These are phyloP conservation scores for Onychostoma macrolepis DNA, from an alignment of 2,113 vertebrate genomes.

Conservation along the genomic window DNA sequence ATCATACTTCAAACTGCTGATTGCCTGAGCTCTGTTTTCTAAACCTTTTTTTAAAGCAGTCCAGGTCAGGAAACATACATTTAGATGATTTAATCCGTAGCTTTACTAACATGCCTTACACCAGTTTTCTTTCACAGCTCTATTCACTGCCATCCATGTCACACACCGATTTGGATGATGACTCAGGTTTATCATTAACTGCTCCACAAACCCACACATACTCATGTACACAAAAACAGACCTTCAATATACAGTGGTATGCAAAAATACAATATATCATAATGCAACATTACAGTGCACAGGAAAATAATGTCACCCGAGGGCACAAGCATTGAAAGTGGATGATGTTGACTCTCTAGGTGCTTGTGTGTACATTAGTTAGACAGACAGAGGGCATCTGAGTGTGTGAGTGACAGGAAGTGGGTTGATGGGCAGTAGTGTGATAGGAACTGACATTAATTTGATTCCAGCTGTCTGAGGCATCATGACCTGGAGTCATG, in stretches of 20 bases:
- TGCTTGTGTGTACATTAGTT: slow-evolving; percentile 8
- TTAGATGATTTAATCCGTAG: neutral
- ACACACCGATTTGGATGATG: slow-evolving; percentile 33
- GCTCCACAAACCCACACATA: slow-evolving; percentile 20
- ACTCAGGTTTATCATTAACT: slow-evolving; percentile 59
- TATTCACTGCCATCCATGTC: slow-evolving; percentile 23
- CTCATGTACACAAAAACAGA: neutral
- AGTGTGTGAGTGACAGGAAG: neutral
- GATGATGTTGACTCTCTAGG: neutral
- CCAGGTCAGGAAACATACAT: too few relatives aligned
- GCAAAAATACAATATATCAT: neutral
- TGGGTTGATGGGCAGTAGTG: slow-evolving; percentile 45
- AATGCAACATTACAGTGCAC: neutral
- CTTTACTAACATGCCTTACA: neutral
- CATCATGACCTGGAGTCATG: slow-evolving; percentile 50
- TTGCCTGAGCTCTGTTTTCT: too few relatives aligned
- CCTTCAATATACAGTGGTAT: neutral
- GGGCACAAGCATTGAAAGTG: neutral
- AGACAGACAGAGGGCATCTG: neutral
- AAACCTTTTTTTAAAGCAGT: too few relatives aligned
- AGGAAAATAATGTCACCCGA: neutral
- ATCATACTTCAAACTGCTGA: too few relatives aligned
- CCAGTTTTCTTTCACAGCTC: neutral
- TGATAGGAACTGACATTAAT: slow-evolving; percentile 45
- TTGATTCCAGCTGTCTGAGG: slow-evolving; percentile 61